phyloP scores from a whole-genome alignment of 2,797 vertebrate species.

The Galago senegalensis region DNA sequence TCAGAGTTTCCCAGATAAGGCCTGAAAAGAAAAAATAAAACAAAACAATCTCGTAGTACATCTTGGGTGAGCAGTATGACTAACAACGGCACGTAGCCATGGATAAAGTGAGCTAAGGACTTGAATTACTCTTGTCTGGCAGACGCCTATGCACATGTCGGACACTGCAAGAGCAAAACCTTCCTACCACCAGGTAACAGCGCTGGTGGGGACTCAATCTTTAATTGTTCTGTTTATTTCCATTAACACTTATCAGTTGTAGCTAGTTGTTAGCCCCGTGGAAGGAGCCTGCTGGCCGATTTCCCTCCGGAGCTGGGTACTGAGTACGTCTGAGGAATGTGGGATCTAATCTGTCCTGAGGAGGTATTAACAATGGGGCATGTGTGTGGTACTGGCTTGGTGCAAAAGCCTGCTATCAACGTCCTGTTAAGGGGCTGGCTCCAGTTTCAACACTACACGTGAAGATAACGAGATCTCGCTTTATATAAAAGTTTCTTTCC shows the following conservation, averaged over 20 bases:
- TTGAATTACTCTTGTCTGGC: constrained; percentile 14
- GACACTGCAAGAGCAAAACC: neutral
- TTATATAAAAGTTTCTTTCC: neutral
- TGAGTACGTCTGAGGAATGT: constrained; percentile 79
- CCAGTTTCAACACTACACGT: constrained; percentile 33
- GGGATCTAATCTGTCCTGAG: constrained; percentile 76
- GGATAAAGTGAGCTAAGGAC: constrained; percentile 45
- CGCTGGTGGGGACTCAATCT: neutral
- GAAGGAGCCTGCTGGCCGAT: constrained; percentile 79
- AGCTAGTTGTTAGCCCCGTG: constrained; percentile 63
- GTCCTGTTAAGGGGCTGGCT: constrained; percentile 74
- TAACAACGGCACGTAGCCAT: constrained; percentile 57
- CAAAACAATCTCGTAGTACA: constrained; percentile 66
- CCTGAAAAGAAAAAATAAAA: constrained; percentile 39
- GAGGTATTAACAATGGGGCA: constrained; percentile 76
- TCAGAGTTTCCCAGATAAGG: constrained; percentile 69
- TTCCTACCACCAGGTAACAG: neutral
- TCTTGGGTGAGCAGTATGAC: constrained; percentile 72
- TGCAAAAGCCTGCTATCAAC: constrained; percentile 66
- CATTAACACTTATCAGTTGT: constrained; percentile 81
- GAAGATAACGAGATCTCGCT: constrained; percentile 59
- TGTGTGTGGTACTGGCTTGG: constrained; percentile 67
- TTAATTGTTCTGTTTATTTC: constrained; percentile 81
- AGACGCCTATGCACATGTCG: neutral
- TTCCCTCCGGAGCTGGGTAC: constrained; percentile 80